Percentiles rank a stretch among this genome's conserved stretches.
Conservation (phyloP, 1,140 invertebrate genomes). For the Lanistes nyassanus region DNA sequence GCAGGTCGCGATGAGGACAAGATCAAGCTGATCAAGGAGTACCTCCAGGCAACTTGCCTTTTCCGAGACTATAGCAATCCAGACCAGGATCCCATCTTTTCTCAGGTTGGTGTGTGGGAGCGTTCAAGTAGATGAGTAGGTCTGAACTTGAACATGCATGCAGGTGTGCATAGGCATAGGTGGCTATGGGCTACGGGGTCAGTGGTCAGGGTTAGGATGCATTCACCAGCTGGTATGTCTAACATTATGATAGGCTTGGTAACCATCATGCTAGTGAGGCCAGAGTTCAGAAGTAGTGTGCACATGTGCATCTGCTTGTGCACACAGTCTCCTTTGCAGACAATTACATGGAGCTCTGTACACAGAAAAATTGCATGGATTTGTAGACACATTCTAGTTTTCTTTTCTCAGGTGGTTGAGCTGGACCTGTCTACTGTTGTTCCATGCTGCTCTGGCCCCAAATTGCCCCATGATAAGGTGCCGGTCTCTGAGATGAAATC, state of each 20-base stretch:
- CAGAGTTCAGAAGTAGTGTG: no score
- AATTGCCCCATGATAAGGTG: slow-evolving; percentile 95
- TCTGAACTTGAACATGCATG: no score
- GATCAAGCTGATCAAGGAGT: slow-evolving; percentile 85
- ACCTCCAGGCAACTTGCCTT: slow-evolving; percentile 84
- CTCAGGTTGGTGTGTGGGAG: slow-evolving; percentile 70
- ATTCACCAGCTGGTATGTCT: no score
- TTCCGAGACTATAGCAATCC: slow-evolving; percentile 85
- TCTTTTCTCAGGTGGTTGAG: slow-evolving; percentile 77
- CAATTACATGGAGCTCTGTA: not conserved
- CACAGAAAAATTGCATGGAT: no score
- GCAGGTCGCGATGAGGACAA: slow-evolving; percentile 84
- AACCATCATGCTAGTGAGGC: no score
- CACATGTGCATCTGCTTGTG: not conserved
- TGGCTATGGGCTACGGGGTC: no score
- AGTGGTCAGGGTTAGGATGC: no score
- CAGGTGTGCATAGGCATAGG: no score
- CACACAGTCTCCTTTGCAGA: not conserved
- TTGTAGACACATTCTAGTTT: no score
- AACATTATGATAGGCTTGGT: no score
- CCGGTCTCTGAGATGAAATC: slow-evolving; percentile 88
- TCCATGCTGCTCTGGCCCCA: slow-evolving; percentile 95
- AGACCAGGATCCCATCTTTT: slow-evolving; percentile 89
- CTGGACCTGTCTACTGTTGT: slow-evolving; percentile 90
- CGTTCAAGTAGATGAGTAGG: no score